Conservation (phyloP, 2,797 vertebrate genomes). For the Triplophysa bombifrons region DNA sequence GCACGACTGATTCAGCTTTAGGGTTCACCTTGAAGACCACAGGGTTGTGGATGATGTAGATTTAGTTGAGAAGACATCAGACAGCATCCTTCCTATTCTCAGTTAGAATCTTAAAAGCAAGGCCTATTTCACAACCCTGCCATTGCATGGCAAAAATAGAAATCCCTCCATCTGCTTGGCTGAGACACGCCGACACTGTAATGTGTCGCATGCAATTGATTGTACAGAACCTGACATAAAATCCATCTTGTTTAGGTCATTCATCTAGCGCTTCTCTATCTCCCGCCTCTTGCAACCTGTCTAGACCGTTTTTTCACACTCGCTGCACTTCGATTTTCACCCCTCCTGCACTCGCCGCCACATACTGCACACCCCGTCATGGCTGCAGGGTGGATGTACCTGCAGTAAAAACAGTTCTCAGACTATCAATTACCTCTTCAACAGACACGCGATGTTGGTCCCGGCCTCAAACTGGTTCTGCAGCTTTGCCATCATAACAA, state of each 20-base stretch:
- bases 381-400: constrained; percentile 71
- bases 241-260: constrained; percentile 49
- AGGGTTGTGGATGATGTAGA: neutral
- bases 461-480: constrained; percentile 64
- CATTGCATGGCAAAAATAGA: constrained; percentile 38
- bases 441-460: constrained; percentile 68
- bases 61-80: constrained; percentile 24
- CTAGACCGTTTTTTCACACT: constrained; percentile 27
- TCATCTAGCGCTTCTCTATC: constrained; percentile 50
- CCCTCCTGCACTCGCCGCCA: constrained; percentile 31
- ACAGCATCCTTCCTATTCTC: constrained; percentile 19
- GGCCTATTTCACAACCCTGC: constrained; percentile 20
- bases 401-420: constrained; percentile 76
- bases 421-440: constrained; percentile 76
- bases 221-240: constrained; percentile 42
- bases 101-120: constrained; percentile 20
- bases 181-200: constrained; percentile 19
- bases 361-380: neutral
- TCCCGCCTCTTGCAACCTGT: constrained; percentile 23
- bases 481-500: constrained; percentile 66
- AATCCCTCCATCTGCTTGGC: constrained; percentile 32
- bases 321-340: constrained; percentile 32
- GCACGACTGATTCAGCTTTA: neutral
- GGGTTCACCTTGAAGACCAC: constrained; percentile 9
- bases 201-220: constrained; percentile 34